Evolutionary conservation across 2,797 vertebrate genomes (phyloP).

Genomic region (Halcyon chelicuti): DNA sequence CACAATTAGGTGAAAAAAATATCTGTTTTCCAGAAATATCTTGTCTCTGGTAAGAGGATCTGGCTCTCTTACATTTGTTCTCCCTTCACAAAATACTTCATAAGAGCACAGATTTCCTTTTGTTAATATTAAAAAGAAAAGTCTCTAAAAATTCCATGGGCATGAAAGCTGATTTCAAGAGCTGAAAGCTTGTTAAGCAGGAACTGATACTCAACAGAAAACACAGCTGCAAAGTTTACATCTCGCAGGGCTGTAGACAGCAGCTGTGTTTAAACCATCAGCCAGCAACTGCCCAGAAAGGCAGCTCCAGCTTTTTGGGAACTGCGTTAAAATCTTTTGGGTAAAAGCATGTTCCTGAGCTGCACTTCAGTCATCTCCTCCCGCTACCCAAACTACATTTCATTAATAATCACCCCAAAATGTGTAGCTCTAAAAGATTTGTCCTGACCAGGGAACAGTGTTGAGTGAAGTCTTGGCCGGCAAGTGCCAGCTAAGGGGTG

Average conservation of each 20-base stretch:
- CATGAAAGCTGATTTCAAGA: not conserved
- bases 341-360: not conserved
- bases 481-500: not conserved
- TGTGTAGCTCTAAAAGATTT: not conserved
- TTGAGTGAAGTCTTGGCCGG: not conserved
- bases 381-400: not conserved
- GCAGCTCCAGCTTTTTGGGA: not conserved
- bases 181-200: not conserved
- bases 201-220: not conserved
- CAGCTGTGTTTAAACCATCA: not conserved
- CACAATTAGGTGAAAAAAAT: not conserved
- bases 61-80: not conserved
- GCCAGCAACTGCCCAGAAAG: not conserved
- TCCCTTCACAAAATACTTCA: not conserved
- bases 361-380: not conserved
- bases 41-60: not conserved
- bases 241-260: not conserved
- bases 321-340: not conserved
- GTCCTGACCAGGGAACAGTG: not conserved
- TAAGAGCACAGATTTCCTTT: not conserved
- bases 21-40: not conserved
- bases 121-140: not conserved
- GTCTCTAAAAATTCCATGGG: not conserved
- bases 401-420: not conserved
- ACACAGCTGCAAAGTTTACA: constrained; percentile 10